Percentiles rank a stretch among this genome's conserved stretches.
Evolutionary conservation across 2,797 vertebrate genomes (phyloP).

Genomic region (Choloepus didactylus): DNA sequence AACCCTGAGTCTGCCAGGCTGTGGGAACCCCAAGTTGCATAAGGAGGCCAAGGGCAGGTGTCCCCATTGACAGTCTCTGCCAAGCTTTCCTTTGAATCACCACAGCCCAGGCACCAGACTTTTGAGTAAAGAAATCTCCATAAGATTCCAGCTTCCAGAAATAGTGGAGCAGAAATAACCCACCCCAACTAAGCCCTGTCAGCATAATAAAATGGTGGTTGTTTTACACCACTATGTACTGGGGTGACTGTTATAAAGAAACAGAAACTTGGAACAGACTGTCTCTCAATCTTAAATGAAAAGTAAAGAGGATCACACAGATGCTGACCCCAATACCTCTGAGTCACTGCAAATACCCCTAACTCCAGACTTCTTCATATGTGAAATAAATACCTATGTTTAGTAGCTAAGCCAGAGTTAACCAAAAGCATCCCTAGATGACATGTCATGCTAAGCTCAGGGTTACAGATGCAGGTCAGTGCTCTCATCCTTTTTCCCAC

Average conservation of each 20-base stretch:
- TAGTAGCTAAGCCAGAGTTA: background rate
- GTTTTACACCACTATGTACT: background rate
- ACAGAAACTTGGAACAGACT: background rate
- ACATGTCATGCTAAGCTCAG: accelerated
- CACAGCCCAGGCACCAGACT: background rate
- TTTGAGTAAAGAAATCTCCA: background rate
- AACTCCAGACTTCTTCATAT: background rate
- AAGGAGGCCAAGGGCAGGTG: background rate
- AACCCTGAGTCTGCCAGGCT: background rate
- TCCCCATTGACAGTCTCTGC: background rate
- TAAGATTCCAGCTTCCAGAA: background rate
- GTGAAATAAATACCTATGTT: background rate
- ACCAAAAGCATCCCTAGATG: background rate
- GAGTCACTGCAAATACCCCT: background rate
- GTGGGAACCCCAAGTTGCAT: background rate
- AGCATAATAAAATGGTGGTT: background rate
- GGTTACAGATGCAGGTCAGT: background rate
- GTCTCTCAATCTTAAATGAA: background rate
- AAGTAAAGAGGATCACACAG: background rate
- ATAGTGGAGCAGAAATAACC: background rate
- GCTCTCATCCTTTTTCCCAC: background rate
- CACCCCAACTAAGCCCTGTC: background rate
- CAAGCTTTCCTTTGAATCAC: background rate
- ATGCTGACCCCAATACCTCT: background rate
- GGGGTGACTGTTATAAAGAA: background rate